phyloP scores from a whole-genome alignment of 2,113 vertebrate genomes.

The Actinemys pallida region DNA sequence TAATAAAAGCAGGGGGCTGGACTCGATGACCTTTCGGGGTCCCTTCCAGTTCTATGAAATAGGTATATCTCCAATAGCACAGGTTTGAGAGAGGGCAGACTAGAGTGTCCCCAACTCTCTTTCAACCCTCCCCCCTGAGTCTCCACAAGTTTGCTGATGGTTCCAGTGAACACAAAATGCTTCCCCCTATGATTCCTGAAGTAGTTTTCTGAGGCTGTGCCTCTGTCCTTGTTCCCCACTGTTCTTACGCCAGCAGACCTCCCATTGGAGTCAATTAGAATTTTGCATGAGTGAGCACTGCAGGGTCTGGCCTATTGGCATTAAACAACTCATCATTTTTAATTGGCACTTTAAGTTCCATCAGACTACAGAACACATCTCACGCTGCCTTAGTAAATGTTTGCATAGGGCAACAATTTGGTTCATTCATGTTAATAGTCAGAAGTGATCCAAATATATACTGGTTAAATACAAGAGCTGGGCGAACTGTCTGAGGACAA shows the following conservation, averaged over 20 bases:
- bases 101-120: background rate
- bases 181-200: slow-evolving; percentile 21
- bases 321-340: slow-evolving; percentile 82
- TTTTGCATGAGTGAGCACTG: slow-evolving; percentile 68
- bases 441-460: slow-evolving; percentile 7
- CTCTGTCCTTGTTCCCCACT: background rate
- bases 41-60: too few species aligned
- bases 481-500: background rate
- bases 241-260: slow-evolving; percentile 27
- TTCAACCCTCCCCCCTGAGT: too few species aligned
- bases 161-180: slow-evolving; percentile 11
- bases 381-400: slow-evolving; percentile 63
- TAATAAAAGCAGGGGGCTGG: too few species aligned
- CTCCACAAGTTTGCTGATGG: background rate
- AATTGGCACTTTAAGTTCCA: slow-evolving; percentile 78
- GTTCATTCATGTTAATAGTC: slow-evolving; percentile 39
- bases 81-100: background rate
- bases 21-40: too few species aligned
- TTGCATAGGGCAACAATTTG: slow-evolving; percentile 73
- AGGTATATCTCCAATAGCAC: background rate
- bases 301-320: slow-evolving; percentile 62
- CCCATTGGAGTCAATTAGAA: slow-evolving; percentile 70
- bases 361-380: slow-evolving; percentile 54
- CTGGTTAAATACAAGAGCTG: slow-evolving; percentile 32
- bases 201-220: background rate